A percentile compares a stretch with the other conserved stretches of the same genome.
Conservation (phyloP, 2,888 invertebrate genomes). For the Tinea trinotella region DNA sequence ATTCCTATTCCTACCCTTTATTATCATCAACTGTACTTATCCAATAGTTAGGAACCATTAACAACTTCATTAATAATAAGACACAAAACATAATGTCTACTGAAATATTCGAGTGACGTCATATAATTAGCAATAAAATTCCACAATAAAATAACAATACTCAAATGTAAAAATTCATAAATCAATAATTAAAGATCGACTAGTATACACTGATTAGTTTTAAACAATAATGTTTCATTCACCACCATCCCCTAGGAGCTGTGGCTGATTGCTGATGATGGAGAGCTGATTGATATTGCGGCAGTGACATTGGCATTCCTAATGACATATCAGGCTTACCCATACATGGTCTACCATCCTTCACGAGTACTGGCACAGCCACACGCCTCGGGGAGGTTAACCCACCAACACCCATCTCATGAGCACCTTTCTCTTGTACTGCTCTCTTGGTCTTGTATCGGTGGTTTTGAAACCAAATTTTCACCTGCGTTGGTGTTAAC, state of each 20-base stretch:
- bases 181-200: slow-evolving; percentile 15
- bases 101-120: slow-evolving; percentile 7
- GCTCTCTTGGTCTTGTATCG: slow-evolving; percentile 99
- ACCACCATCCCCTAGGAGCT: slow-evolving; percentile 73
- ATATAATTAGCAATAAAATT: slow-evolving; percentile 11
- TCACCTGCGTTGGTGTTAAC: slow-evolving; percentile 97
- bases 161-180: background rate
- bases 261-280: slow-evolving; percentile 52
- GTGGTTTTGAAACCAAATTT: slow-evolving; percentile 99
- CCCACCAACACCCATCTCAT: slow-evolving; percentile 76
- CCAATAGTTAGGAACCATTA: slow-evolving; percentile 6
- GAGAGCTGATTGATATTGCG: slow-evolving; percentile 63
- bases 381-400: slow-evolving; percentile 90
- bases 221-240: slow-evolving; percentile 29
- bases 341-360: slow-evolving; percentile 94
- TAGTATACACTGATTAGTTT: slow-evolving; percentile 17
- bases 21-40: slow-evolving; percentile 1
- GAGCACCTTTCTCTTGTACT: slow-evolving; percentile 90
- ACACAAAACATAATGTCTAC: background rate
- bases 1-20: background rate
- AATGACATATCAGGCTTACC: slow-evolving; percentile 70
- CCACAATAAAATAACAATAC: slow-evolving; percentile 17
- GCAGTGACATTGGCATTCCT: slow-evolving; percentile 59
- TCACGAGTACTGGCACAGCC: slow-evolving; percentile 93
- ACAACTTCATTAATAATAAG: slow-evolving; percentile 1